Evolutionary conservation across 2,888 invertebrate genomes (phyloP), one percentile per base, ranked within the genome.

Genomic region (Dolichomitus sp.): DNA sequence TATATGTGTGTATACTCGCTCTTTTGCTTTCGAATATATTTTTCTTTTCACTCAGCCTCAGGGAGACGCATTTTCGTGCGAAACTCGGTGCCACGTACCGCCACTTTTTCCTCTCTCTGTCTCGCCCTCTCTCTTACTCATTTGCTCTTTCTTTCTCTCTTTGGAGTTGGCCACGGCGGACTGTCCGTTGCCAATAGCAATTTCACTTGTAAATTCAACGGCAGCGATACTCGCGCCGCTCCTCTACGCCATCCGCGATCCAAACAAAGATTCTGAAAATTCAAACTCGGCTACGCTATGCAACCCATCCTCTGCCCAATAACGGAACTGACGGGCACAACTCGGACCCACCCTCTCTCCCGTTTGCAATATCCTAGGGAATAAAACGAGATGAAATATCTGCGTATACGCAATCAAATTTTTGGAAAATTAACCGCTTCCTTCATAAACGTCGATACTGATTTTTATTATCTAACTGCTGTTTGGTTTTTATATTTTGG

Each of bases 161-260:
- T 33, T n/a, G 52, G 37, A 69, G 52, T 69, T 27, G n/a, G 54
- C 54, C 54, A 12, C 23, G 27, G 57, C 61, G 69, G 59, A 61
- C 48, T 54, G 48, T 54, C 54, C 48, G 40, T 72, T 65, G 50
- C 69, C 65, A 70, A 63, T 86, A 82, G 80, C 87, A 88, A 89
- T 89, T 89, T 89, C 74, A 87, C 87, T 88, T 88, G 87, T 88
- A 88, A 89, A 89, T 88, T 88, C 78, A 78, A 73, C 82, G 66
- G 59, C 52, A 63, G 40, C 33, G 30, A 84, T 80, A 84, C 42
- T 57, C 68, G 63, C 54, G 33, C 59, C 48, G 45, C 27, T 65
- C 37, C 65, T 23, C 27, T 45, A 37, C 54, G 52, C 52, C 78
- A 45, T 76, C 70, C 73, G 23, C 57, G 83, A 85, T 75, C 63